Evolutionary conservation across 92 coral and sea anemone species (phyloP), one percentile per base, ranked within the genome.

Genomic region (Plumapathes pennacea): DNA sequence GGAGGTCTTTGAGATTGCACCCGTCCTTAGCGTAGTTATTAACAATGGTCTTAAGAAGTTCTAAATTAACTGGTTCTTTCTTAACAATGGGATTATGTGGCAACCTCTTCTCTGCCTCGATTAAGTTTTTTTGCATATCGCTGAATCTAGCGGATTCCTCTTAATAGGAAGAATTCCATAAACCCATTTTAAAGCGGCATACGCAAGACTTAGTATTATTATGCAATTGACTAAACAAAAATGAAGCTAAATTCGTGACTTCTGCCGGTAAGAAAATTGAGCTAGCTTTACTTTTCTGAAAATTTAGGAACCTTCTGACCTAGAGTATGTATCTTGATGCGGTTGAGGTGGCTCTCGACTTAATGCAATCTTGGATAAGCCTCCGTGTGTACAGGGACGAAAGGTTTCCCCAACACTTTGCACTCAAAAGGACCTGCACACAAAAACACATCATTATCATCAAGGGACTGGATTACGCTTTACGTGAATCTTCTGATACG

Each of bases 41-140:
- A 60, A 32, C 44, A 47, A 47, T n/a, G 20, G 11, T 12, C 31
- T 64, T 30, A 11, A 64, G 33, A 12, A 64, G 27, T 13, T 46
- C 72, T 25, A 62, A 31, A 33, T 34, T 27, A 14, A 52, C 71
- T 14, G 71, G 71, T 40, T 47, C 59, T 48, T 62, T 46, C 36
- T 33, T 62, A 14, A 19, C 50, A 42, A 62, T 46, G 23, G 70
- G 46, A 27, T 38, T 44, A 28, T 46, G 60, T 26, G 42, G 44
- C 23, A 37, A 7, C 32, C 32, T 37, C 32, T 62, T 62, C 36
- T 62, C 70, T 31, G 48, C 18, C 36, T 62, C 58, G 34, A 62
- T 47, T 44, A 62, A 41, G 14, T 43, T 60, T 41, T 41, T 5
- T 19, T 24, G 21, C 47, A 41, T 24, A 41, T 5, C 4, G 47